A percentile compares a stretch with the other conserved stretches of the same genome.
phyloP scores from a whole-genome alignment of 2,888 invertebrate genomes.

The Sesia apiformis region DNA sequence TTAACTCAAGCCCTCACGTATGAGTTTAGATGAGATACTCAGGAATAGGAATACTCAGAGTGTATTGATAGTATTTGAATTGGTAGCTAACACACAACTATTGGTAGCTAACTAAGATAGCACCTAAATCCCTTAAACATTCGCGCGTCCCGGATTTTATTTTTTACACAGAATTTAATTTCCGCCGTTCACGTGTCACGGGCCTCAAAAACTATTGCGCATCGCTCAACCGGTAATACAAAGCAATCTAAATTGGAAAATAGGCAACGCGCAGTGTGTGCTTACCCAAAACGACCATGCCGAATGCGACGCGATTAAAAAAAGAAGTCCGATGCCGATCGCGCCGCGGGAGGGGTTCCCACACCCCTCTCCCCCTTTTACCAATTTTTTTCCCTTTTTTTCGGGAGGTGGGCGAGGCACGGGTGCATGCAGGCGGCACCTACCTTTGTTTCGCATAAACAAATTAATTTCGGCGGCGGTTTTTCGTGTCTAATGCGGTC shows the following conservation, averaged over 20 bases:
- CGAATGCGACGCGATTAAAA: conserved; percentile 74
- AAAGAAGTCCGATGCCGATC: conserved; percentile 74
- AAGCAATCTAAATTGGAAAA: conserved; percentile 76
- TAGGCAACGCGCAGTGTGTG: conserved; percentile 74
- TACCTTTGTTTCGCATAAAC: conserved; percentile 75
- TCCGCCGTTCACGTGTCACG: conserved; percentile 63
- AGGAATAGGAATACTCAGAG: too few species aligned
- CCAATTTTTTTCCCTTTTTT: conserved; percentile 58
- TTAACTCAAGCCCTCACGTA: too few species aligned
- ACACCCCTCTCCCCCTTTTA: conserved; percentile 42
- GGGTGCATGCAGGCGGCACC: conserved; percentile 70
- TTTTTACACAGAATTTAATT: conserved; percentile 41
- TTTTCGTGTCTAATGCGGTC: conserved; percentile 70
- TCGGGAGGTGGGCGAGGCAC: conserved; percentile 66
- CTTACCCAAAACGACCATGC: conserved; percentile 72
- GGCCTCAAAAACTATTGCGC: conserved; percentile 71
- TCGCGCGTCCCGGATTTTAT: neutral
- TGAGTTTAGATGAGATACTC: too few species aligned
- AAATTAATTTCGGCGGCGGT: conserved; percentile 73
- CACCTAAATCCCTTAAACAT: neutral
- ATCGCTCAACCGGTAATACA: conserved; percentile 73
- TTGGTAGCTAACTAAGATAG: too few species aligned
- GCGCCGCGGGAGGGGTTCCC: conserved; percentile 57
- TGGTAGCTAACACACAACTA: too few species aligned
- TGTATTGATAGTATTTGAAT: too few species aligned